Percentiles rank a stretch among this genome's conserved stretches.
Conservation (phyloP, 2,113 vertebrate genomes). For the Acrocephalus arundinaceus region DNA sequence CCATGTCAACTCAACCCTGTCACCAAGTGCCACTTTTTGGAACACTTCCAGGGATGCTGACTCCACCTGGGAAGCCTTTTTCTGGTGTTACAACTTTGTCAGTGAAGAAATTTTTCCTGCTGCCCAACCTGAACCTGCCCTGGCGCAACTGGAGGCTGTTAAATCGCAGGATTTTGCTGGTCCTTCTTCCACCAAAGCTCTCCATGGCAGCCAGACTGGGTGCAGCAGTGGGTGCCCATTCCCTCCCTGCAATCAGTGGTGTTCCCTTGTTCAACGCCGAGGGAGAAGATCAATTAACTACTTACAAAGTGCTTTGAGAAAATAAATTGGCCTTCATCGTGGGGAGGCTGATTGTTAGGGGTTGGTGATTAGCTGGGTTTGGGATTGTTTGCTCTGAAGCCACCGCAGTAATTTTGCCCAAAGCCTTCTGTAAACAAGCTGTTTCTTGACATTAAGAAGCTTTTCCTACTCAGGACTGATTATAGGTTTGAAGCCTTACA, state of each 20-base stretch:
- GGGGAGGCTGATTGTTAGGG: background rate
- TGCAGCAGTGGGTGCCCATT: rapidly evolving
- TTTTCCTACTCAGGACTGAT: slow-evolving; percentile 1
- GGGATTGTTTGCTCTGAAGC: background rate
- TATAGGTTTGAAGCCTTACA: background rate
- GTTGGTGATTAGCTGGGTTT: background rate
- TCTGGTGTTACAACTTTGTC: background rate
- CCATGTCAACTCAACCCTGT: background rate
- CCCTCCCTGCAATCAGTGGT: background rate
- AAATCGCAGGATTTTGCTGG: background rate
- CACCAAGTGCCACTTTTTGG: background rate
- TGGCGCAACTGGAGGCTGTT: too few species aligned
- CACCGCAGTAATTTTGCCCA: background rate
- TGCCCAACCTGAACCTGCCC: background rate
- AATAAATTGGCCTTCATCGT: background rate
- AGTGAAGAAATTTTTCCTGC: background rate
- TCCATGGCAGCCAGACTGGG: rapidly evolving
- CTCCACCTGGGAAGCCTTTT: background rate
- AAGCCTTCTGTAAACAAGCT: slow-evolving; percentile 12
- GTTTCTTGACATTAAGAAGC: slow-evolving; percentile 9
- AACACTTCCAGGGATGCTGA: background rate
- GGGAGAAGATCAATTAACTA: background rate
- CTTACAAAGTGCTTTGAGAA: background rate
- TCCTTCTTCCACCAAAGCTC: background rate
- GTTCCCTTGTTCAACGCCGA: background rate